These are phyloP conservation scores for Eupeodes corollae DNA, from an alignment of 1,140 invertebrate species.

Conservation along the genomic window DNA sequence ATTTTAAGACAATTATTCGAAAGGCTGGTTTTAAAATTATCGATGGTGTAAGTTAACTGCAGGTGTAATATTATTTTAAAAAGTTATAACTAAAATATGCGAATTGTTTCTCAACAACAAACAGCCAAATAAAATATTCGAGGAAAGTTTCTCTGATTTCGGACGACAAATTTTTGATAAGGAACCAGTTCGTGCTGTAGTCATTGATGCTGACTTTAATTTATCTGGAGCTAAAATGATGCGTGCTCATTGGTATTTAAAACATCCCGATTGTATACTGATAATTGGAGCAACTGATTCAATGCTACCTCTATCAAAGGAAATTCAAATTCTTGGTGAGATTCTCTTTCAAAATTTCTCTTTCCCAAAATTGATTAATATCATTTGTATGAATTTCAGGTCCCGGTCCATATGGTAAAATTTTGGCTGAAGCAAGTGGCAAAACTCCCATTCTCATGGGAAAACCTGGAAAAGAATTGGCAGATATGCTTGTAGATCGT, in stretches of 20 bases:
- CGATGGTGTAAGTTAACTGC: conserved; percentile 37
- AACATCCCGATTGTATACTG: conserved; percentile 38
- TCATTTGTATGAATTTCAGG: conserved; percentile 20
- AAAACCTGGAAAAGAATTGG: conserved; percentile 43
- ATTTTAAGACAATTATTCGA: conserved; percentile 26
- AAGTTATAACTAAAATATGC: background rate
- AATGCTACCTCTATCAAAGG: conserved; percentile 32
- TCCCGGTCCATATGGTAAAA: conserved; percentile 38
- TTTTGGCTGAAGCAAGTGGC: conserved; percentile 37
- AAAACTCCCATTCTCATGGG: conserved; percentile 37
- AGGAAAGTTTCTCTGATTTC: conserved; percentile 31
- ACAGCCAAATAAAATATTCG: conserved; percentile 26
- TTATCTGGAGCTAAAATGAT: conserved; percentile 38
- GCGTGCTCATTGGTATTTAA: conserved; percentile 39
- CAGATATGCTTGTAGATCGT: conserved; percentile 31
- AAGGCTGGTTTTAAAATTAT: conserved; percentile 36
- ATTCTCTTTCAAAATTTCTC: background rate
- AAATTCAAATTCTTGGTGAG: conserved; percentile 16
- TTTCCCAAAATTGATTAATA: background rate
- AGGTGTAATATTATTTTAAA: background rate
- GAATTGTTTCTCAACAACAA: background rate
- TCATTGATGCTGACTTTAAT: conserved; percentile 43
- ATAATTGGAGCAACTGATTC: conserved; percentile 40
- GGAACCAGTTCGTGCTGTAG: conserved; percentile 40
- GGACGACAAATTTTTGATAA: conserved; percentile 30